Percentiles rank a stretch among this genome's conserved stretches.
Evolutionary conservation across 2,888 invertebrate species (phyloP).

Genomic region (Tipula helvola): DNA sequence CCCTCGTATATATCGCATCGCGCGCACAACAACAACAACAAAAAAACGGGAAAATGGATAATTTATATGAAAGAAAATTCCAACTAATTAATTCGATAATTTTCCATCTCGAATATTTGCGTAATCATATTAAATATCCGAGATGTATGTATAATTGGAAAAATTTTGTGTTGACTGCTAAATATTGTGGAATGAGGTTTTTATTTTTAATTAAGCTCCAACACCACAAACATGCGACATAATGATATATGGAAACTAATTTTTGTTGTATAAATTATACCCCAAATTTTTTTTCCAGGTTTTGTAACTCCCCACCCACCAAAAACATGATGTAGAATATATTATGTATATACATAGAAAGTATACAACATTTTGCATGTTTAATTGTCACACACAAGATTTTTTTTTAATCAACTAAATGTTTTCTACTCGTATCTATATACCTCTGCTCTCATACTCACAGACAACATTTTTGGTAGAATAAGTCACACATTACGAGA

Average conservation of each 20-base stretch:
- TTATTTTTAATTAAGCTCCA: neutral
- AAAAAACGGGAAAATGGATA: neutral
- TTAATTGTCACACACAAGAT: neutral
- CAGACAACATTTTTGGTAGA: neutral
- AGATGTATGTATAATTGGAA: neutral
- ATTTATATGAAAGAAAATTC: neutral
- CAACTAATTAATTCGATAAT: neutral
- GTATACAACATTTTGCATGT: neutral
- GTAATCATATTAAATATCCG: neutral
- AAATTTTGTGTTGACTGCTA: neutral
- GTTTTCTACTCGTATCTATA: neutral
- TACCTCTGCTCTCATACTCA: neutral
- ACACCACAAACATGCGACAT: neutral
- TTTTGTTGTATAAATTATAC: neutral
- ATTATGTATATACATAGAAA: neutral
- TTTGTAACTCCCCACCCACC: neutral
- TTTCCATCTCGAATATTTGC: neutral
- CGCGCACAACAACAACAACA: neutral
- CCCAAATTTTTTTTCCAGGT: neutral
- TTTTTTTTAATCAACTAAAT: neutral
- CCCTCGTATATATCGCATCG: neutral
- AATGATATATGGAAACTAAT: neutral
- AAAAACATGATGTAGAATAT: neutral
- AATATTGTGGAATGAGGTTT: neutral
- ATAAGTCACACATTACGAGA: neutral